Evolutionary conservation across 2,797 vertebrate species (phyloP).

Genomic region (Xenops minutus): DNA sequence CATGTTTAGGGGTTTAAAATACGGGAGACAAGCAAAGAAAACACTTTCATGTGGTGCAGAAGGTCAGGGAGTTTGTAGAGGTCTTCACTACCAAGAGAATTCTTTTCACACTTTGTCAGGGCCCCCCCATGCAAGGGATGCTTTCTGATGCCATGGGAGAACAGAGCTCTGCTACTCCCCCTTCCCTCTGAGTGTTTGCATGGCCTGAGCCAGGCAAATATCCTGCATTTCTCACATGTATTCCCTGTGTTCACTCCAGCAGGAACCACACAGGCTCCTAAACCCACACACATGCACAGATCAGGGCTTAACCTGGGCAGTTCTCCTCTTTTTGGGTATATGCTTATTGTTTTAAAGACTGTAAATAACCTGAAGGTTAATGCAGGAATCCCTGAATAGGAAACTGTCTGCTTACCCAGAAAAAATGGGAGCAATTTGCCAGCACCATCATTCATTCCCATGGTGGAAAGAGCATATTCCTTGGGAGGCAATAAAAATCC

Average conservation of each 20-base stretch:
- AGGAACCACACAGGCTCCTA: background rate
- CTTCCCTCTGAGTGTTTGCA: fast-evolving
- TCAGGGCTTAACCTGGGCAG: background rate
- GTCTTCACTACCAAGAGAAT: background rate
- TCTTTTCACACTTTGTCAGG: background rate
- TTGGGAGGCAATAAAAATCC: background rate
- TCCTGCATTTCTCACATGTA: background rate
- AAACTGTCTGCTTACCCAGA: background rate
- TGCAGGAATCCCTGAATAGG: background rate
- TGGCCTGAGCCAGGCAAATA: background rate
- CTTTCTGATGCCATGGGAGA: fast-evolving
- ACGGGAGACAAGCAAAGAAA: background rate
- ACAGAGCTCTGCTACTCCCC: background rate
- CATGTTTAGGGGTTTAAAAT: background rate
- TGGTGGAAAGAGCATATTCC: background rate
- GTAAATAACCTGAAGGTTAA: background rate
- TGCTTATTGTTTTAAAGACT: background rate
- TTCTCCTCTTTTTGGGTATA: background rate
- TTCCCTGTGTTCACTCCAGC: background rate
- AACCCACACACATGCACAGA: background rate
- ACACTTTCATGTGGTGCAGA: background rate
- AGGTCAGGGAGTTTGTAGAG: background rate
- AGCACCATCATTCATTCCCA: background rate
- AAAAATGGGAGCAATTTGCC: background rate
- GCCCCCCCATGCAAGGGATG: background rate